phyloP scores from a whole-genome alignment of 2,113 vertebrate species.

The Zonotrichia leucophrys region DNA sequence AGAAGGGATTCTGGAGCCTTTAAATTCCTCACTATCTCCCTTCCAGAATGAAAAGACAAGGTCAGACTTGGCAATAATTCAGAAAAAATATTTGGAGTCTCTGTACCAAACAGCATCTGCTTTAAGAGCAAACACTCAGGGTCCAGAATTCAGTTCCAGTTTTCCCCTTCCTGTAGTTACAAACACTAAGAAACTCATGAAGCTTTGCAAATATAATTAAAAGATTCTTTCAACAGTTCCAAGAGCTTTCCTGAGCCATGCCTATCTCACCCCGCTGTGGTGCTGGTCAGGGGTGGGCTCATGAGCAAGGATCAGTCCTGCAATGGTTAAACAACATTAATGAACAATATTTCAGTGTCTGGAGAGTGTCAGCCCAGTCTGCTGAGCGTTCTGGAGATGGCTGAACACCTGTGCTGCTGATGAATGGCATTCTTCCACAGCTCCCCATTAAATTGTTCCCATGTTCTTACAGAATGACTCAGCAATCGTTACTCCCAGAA shows the following conservation, averaged over 20 bases:
- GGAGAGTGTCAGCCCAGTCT: neutral
- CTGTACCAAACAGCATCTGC: slow-evolving; percentile 36
- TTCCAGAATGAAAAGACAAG: slow-evolving; percentile 45
- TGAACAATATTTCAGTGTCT: neutral
- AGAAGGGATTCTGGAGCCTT: slow-evolving; percentile 2
- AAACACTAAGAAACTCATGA: neutral
- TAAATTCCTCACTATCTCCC: slow-evolving; percentile 3
- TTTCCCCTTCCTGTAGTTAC: neutral
- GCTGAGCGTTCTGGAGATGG: neutral
- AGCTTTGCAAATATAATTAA: neutral
- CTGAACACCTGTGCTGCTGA: slow-evolving; percentile 36
- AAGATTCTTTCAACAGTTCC: neutral
- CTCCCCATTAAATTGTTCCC: neutral
- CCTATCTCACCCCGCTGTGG: neutral
- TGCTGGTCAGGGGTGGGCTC: neutral
- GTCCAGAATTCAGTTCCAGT: neutral
- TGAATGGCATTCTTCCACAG: slow-evolving; percentile 11
- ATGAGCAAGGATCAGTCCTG: neutral
- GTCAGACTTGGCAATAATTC: slow-evolving; percentile 45
- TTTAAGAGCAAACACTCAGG: slow-evolving; percentile 13
- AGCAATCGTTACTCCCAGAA: neutral
- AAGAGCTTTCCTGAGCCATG: neutral
- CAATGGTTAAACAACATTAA: neutral
- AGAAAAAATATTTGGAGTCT: slow-evolving; percentile 53
- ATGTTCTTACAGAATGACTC: slow-evolving; percentile 8